Base-by-base conservation (phyloP, 2,797 vertebrate genomes). In the Microhierax caerulescens region DNA sequence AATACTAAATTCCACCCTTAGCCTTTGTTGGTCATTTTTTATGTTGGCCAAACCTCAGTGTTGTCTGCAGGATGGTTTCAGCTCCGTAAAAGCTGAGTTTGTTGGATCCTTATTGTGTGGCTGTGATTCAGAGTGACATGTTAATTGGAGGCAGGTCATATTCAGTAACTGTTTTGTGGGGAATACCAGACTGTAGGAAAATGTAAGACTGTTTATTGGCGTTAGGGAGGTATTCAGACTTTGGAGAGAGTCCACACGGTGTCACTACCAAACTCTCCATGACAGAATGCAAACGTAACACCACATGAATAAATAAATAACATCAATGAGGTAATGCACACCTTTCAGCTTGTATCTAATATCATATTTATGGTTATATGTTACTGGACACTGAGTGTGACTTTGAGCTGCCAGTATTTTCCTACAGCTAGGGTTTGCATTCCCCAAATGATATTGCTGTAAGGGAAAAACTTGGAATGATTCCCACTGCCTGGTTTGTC, bases 11-110 rank as follows among this genome's bases (percentile, higher is more conserved):
- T 70, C 75, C 51, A 48, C 65, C 34, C 57, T 93, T 80, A 68
- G 50, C 50, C 61, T 95, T 95, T 79, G 23, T 69, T 93, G 65
- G 74, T 75, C 90, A 32, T 50, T 39, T 96, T 90, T 91, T 89
- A 30, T 67, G 74, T 78, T 95, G 85, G 34, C 73, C 57, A 43
- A 2, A 36, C 64, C 80, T 95, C 45, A 30, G 41, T 48, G 61
- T 56, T 75, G 50, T 39, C 75, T 96, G 95, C 77, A 61, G 81
- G 81, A 89, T 51, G 53, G 68, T 21, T 90, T 93, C 72, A 92
- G 37, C 54, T 65, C 39, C 24, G 10, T 84, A 41, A 36, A 91
- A 88, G n/a, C 50, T 61, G 83, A 83, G 67, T 56, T 94, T 36
- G n/a, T 8, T 57, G 70, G 60, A 10, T 39, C 73, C 73, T 78